Evolutionary conservation across 1,140 invertebrate species (phyloP).

Genomic region (Ooceraea biroi): DNA sequence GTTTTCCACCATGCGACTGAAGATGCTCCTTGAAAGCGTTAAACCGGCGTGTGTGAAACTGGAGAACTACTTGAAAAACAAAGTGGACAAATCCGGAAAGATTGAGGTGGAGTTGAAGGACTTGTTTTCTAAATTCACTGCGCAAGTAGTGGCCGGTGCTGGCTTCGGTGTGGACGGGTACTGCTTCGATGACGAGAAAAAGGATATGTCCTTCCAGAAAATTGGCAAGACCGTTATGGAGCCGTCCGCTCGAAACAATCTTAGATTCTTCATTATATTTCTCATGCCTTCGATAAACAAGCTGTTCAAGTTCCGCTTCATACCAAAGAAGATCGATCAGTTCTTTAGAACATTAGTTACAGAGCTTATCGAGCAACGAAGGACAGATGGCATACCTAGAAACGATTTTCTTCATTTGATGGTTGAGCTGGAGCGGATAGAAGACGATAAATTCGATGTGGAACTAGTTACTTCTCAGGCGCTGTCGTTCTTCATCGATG

Average conservation of each 20-base stretch:
- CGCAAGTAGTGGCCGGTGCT: conserved; percentile 84
- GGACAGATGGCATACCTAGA: background rate
- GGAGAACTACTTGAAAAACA: conserved; percentile 51
- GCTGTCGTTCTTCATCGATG: conserved; percentile 89
- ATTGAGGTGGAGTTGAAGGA: conserved; percentile 78
- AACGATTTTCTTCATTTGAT: conserved; percentile 77
- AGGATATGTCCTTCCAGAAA: background rate
- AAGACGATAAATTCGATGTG: conserved; percentile 70
- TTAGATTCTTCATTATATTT: background rate
- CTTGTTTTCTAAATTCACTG: conserved; percentile 83
- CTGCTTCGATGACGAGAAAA: conserved; percentile 64
- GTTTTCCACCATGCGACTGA: conserved; percentile 70
- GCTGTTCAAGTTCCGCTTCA: background rate
- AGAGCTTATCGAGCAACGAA: conserved; percentile 14
- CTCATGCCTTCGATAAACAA: background rate
- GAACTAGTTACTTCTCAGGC: conserved; percentile 78
- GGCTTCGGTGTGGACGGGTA: conserved; percentile 31
- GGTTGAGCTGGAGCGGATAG: conserved; percentile 71
- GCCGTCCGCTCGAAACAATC: rapidly evolving
- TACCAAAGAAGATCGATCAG: background rate
- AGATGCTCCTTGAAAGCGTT: conserved; percentile 46
- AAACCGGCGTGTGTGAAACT: conserved; percentile 55
- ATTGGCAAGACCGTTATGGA: background rate
- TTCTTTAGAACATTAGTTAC: background rate
- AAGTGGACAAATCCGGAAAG: conserved; percentile 17